Percentiles rank a stretch among this genome's conserved stretches.
Evolutionary conservation across 2,888 invertebrate species (phyloP).

Genomic region (Beris morrisii): DNA sequence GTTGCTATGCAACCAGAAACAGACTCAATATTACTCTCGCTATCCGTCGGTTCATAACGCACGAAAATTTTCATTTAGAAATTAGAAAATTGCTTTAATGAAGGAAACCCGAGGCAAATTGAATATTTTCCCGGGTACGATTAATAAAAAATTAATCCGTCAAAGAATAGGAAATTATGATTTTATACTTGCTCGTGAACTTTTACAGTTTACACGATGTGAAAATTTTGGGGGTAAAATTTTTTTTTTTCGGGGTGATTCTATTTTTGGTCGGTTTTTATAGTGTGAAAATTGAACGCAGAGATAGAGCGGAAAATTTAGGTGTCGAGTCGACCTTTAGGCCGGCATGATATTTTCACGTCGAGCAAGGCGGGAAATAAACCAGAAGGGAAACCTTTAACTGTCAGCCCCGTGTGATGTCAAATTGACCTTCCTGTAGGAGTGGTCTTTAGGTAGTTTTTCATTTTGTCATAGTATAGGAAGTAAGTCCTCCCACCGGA

Average conservation of each 20-base stretch:
- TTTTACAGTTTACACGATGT: neutral
- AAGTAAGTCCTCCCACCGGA: neutral
- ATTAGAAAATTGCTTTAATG: constrained; percentile 28
- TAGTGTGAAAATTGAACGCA: constrained; percentile 21
- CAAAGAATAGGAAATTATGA: neutral
- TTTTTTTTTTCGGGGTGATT: constrained; percentile 1
- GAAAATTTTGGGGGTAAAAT: neutral
- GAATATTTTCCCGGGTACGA: constrained; percentile 21
- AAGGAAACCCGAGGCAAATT: constrained; percentile 22
- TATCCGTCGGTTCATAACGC: constrained; percentile 6
- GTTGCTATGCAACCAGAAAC: constrained; percentile 19
- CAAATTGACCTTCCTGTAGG: constrained; percentile 17
- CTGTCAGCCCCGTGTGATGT: constrained; percentile 5
- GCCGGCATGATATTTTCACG: constrained; percentile 22
- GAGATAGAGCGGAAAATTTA: too few species aligned
- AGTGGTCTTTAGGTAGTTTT: constrained; percentile 7
- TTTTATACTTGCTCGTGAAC: constrained; percentile 16
- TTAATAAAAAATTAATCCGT: constrained; percentile 25
- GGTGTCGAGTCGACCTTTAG: neutral
- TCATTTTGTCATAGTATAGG: constrained; percentile 5
- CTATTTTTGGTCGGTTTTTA: constrained; percentile 14
- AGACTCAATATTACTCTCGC: too few species aligned
- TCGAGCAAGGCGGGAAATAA: neutral
- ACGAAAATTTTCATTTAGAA: constrained; percentile 28
- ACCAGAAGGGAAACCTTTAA: constrained; percentile 3